Evolutionary conservation across 2,113 vertebrate species (phyloP).

Genomic region (Indicator maculatus): DNA sequence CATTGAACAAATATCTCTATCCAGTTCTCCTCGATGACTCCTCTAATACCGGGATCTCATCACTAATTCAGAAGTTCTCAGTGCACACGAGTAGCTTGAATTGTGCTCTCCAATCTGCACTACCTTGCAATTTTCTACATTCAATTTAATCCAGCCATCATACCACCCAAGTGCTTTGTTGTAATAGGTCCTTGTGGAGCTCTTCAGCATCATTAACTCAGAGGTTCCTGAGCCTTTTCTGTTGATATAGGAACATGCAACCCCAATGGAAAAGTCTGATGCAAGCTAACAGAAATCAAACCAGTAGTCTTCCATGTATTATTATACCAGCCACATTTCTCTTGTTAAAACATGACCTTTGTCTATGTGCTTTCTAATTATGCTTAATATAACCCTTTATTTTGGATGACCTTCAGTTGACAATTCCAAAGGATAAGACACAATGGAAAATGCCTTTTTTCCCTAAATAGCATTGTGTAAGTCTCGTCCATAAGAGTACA

Average conservation of each 20-base stretch:
- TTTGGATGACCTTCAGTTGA: neutral
- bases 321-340: neutral
- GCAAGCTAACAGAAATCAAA: slow-evolving; percentile 3
- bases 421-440: neutral
- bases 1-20: neutral
- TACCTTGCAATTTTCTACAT: slow-evolving; percentile 28
- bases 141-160: neutral
- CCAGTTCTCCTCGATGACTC: neutral
- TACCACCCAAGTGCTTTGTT: neutral
- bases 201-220: neutral
- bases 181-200: slow-evolving; percentile 19
- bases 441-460: neutral
- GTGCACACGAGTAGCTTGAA: slow-evolving; percentile 7
- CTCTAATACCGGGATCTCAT: neutral
- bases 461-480: neutral
- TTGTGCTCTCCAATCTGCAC: slow-evolving; percentile 11
- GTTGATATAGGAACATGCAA: neutral
- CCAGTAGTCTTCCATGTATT: neutral
- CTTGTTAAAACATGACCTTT: neutral
- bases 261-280: neutral
- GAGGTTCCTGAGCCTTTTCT: neutral
- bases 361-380: neutral
- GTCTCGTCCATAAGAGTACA: neutral
- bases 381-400: neutral
- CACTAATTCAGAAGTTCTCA: slow-evolving; percentile 50